These are phyloP conservation scores for Laticauda colubrina DNA, from an alignment of 2,113 vertebrate species.

Conservation along the genomic window DNA sequence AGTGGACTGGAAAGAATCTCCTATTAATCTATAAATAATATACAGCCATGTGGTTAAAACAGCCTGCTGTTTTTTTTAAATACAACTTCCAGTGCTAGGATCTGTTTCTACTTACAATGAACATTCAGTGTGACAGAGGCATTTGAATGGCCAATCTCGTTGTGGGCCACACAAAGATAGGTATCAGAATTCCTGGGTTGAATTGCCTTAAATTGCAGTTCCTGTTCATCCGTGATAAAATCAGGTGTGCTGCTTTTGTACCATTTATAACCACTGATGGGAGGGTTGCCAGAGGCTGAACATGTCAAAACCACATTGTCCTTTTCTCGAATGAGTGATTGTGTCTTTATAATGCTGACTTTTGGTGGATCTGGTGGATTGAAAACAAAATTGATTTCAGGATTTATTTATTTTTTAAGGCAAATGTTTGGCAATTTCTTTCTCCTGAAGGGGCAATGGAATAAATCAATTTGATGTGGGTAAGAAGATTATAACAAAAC, in stretches of 20 bases:
- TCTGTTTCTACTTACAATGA: neutral
- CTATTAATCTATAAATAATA: neutral
- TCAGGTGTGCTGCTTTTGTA: neutral
- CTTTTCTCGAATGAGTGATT: neutral
- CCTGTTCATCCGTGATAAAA: accelerated
- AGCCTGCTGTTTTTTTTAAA: neutral
- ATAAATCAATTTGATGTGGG: neutral
- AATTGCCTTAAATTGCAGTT: neutral
- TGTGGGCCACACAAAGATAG: neutral
- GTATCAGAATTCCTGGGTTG: neutral
- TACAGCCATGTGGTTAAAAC: neutral
- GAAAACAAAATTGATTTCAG: neutral
- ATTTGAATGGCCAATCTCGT: neutral
- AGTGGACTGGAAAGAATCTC: neutral
- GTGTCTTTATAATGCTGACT: accelerated
- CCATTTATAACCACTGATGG: neutral
- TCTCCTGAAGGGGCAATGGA: neutral
- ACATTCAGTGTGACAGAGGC: neutral
- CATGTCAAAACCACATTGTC: neutral
- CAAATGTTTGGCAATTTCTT: neutral
- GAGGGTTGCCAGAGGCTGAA: neutral
- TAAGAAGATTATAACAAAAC: neutral
- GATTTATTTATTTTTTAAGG: neutral
- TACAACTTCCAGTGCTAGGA: neutral
- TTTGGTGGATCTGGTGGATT: neutral